phyloP scores from a whole-genome alignment of 1,140 invertebrate species.

The Papilio machaon region DNA sequence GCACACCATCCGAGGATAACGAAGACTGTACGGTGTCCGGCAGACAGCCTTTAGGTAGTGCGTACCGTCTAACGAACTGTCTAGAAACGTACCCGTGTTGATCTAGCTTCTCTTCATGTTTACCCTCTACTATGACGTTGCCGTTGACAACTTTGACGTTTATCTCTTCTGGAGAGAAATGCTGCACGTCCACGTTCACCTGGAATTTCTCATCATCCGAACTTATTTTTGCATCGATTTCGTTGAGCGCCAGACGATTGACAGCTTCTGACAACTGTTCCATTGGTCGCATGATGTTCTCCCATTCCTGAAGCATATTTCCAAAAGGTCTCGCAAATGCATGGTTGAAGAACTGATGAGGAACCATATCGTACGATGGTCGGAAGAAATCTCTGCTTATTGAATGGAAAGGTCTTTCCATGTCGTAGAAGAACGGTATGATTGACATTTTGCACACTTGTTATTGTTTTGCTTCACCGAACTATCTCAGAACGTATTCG shows the following conservation, averaged over 20 bases:
- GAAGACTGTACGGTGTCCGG: constrained; percentile 85
- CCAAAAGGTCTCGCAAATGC: constrained; percentile 51
- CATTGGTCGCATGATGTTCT: constrained; percentile 59
- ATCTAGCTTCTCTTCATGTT: constrained; percentile 89
- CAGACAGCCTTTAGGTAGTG: constrained; percentile 87
- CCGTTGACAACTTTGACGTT: constrained; percentile 90
- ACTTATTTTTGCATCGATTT: constrained; percentile 51
- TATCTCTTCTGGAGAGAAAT: constrained; percentile 93
- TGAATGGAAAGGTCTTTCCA: constrained; percentile 56
- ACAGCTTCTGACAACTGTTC: constrained; percentile 59
- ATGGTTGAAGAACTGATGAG: constrained; percentile 51
- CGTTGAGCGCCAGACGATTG: constrained; percentile 58
- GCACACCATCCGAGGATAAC: constrained; percentile 89
- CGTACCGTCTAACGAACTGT: constrained; percentile 87
- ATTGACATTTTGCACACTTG: constrained; percentile 61
- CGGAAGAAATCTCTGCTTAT: constrained; percentile 57
- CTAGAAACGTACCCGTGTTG: constrained; percentile 88
- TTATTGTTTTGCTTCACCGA: constrained; percentile 32
- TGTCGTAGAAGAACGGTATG: constrained; percentile 61
- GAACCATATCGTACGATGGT: constrained; percentile 53
- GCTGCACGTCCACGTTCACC: constrained; percentile 91
- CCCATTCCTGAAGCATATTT: constrained; percentile 49
- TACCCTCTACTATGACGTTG: constrained; percentile 86
- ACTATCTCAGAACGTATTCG: constrained; percentile 35
- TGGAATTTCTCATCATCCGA: constrained; percentile 82